Percentiles rank a stretch among this genome's conserved stretches.
Conservation (phyloP, 2,797 vertebrate genomes). For the Eospalax fontanierii region DNA sequence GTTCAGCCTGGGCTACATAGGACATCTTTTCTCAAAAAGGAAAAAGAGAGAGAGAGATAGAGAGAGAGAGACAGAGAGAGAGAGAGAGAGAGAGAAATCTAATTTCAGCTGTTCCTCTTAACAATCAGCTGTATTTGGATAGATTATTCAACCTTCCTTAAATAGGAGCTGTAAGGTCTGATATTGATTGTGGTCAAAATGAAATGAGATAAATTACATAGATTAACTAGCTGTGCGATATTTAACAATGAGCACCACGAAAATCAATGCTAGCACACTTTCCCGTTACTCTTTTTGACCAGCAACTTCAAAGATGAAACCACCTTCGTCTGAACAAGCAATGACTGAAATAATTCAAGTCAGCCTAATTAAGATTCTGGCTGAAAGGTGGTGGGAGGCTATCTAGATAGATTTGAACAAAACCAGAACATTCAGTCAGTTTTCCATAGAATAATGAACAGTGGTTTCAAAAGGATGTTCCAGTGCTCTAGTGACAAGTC, state of each 20-base stretch:
- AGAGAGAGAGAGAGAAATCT: too few relatives aligned
- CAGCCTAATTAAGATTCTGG: neutral
- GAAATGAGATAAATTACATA: conserved; percentile 58
- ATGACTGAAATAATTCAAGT: conserved; percentile 8
- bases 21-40: too few relatives aligned
- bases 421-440: neutral
- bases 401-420: neutral
- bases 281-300: conserved; percentile 41
- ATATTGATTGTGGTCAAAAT: conserved; percentile 48
- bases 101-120: conserved; percentile 41
- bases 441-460: neutral
- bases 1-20: too few relatives aligned
- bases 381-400: neutral
- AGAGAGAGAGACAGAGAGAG: too few relatives aligned
- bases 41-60: too few relatives aligned
- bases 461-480: neutral
- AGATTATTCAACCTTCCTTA: conserved; percentile 52
- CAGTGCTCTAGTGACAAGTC: neutral
- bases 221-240: conserved; percentile 44
- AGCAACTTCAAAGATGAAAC: conserved; percentile 35
- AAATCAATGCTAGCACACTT: conserved; percentile 53
- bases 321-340: conserved; percentile 22
- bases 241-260: neutral
- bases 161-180: neutral
- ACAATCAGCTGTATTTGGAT: conserved; percentile 24